Conservation (phyloP, 2,113 vertebrate species). For the Neomonachus schauinslandi region DNA sequence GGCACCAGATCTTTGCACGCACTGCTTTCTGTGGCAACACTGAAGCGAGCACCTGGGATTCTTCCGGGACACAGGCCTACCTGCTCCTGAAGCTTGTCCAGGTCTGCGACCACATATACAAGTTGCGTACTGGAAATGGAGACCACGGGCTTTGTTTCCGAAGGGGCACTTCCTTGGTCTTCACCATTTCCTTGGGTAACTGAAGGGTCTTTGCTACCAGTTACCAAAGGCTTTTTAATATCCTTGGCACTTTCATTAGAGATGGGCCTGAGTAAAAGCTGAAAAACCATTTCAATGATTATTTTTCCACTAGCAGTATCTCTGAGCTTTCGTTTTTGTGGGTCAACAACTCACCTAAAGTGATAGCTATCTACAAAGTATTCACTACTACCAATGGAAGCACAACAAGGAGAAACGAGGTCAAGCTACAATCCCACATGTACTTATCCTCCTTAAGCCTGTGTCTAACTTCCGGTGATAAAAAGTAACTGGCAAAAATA, state of each 20-base stretch:
- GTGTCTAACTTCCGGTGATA: not conserved
- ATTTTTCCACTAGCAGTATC: not conserved
- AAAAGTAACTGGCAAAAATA: not conserved
- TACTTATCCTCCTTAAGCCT: not conserved
- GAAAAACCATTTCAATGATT: conserved; percentile 22
- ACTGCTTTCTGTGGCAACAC: not conserved
- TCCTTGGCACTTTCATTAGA: conserved; percentile 89
- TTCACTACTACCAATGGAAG: not conserved
- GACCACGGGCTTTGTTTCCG: conserved; percentile 74
- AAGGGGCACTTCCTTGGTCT: conserved; percentile 86
- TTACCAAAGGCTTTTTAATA: conserved; percentile 82
- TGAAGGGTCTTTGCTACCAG: conserved; percentile 88
- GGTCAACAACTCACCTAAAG: not conserved
- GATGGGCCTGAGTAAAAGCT: conserved; percentile 90
- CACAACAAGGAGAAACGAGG: no score
- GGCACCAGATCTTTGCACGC: not conserved
- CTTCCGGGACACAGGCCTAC: conserved; percentile 80
- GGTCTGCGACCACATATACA: conserved; percentile 91
- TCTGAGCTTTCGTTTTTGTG: rapidly evolving
- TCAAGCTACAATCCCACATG: rapidly evolving
- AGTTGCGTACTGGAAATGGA: conserved; percentile 92
- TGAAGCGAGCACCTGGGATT: rapidly evolving
- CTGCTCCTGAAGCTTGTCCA: conserved; percentile 93
- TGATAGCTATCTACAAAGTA: not conserved
- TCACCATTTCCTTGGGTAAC: conserved; percentile 87